These are phyloP conservation scores for Neelides folsomi DNA, from an alignment of 2,888 invertebrate genomes.

Conservation along the genomic window DNA sequence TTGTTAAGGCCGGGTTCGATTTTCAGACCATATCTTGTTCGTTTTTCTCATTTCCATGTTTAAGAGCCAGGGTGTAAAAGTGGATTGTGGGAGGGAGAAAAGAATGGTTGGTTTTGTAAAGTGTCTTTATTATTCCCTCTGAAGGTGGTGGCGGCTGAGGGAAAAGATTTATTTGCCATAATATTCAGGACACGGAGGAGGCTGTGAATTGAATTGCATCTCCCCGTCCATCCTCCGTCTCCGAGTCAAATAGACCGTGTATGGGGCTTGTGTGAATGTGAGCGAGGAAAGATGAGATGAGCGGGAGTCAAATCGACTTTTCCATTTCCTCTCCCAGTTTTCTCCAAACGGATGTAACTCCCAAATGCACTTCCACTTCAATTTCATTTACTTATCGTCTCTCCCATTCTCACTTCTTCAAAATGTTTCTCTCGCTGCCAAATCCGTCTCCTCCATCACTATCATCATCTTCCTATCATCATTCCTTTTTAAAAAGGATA, in stretches of 20 bases:
- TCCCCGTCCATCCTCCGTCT: not conserved
- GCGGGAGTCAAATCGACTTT: constrained; percentile 12
- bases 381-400: constrained; percentile 21
- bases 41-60: too few species aligned
- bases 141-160: constrained; percentile 1
- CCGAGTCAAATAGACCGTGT: not conserved
- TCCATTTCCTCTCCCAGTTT: constrained; percentile 16
- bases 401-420: constrained; percentile 7
- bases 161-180: not conserved
- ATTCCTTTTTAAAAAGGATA: too few species aligned
- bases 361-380: constrained; percentile 25
- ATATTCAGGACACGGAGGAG: constrained; percentile 20
- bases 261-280: not conserved
- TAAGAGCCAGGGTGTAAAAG: too few species aligned
- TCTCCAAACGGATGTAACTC: constrained; percentile 19
- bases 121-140: not conserved
- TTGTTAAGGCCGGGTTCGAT: too few species aligned
- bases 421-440: not conserved
- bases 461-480: too few species aligned
- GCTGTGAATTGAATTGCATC: constrained; percentile 18
- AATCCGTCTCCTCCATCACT: too few species aligned
- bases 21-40: too few species aligned
- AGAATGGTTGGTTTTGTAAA: constrained; percentile 6
- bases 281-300: not conserved
- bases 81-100: not conserved